Evolutionary conservation across 37 sponge, comb jelly and placozoan species (phyloP).

Genomic region (Dysidea cf. avara): DNA sequence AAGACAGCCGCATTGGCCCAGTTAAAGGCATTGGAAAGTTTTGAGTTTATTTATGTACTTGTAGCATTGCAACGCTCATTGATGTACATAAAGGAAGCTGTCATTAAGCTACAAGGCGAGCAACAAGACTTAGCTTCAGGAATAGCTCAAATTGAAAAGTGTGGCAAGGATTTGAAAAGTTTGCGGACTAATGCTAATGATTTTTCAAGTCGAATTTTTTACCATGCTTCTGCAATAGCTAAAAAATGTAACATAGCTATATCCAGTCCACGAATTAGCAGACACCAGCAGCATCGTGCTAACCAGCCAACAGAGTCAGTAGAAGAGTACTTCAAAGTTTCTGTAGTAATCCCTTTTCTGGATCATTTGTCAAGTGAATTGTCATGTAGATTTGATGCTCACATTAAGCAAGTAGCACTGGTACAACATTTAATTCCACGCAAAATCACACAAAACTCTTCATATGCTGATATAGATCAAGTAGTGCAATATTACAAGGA

Average conservation of each 20-base stretch:
- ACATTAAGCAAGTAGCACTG: too few species aligned
- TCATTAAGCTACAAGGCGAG: slow-evolving; percentile 42
- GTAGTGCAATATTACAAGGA: too few species aligned
- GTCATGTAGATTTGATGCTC: too few species aligned
- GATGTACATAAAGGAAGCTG: slow-evolving; percentile 53
- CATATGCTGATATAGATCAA: too few species aligned
- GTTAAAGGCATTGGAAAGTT: slow-evolving; percentile 35
- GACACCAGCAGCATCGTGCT: slow-evolving; percentile 40
- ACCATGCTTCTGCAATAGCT: slow-evolving; percentile 49
- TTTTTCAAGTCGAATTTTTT: slow-evolving; percentile 35
- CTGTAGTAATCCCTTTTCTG: not conserved
- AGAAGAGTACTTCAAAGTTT: slow-evolving; percentile 22
- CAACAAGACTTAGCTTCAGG: slow-evolving; percentile 49
- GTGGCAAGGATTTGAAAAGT: not conserved
- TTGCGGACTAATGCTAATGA: slow-evolving; percentile 36
- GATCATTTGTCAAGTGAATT: not conserved
- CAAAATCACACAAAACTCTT: too few species aligned
- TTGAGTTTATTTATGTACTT: slow-evolving; percentile 56
- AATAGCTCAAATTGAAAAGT: slow-evolving; percentile 17
- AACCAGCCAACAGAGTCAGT: slow-evolving; percentile 36
- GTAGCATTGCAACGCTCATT: slow-evolving; percentile 36
- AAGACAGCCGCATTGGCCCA: slow-evolving; percentile 49
- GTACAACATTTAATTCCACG: too few species aligned
- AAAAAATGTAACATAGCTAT: slow-evolving; percentile 27
- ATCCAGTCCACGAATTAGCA: slow-evolving; percentile 26